Base-by-base conservation (phyloP, 2,113 vertebrate species). In the Butastur rufipennis region DNA sequence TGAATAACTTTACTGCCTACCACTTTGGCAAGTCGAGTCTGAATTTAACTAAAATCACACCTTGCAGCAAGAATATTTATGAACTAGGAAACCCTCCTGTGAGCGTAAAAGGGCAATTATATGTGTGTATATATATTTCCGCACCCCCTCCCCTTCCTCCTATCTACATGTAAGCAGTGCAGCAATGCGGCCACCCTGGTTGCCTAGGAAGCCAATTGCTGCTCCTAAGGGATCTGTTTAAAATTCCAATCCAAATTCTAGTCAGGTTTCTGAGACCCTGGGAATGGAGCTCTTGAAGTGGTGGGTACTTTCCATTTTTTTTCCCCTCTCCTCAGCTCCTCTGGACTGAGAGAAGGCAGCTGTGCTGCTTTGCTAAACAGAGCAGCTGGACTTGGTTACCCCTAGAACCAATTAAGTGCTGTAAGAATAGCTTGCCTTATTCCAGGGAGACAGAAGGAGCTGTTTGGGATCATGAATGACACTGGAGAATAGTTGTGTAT, bases 121-220 rank as follows among this genome's bases (percentile, higher is more conserved):
- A 63, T 31, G 17, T n/a, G 16, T 45, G 23, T 17, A 29, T 5
- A 47, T 68, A 13, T 32, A 7, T 25, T 42, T 47, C 52, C 75
- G 50, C 73, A 50, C 16, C 8, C 80, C 34, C 73, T 68, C 56
- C 29, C 63, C n/a, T 89, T 89, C 36, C 58, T 92, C n/a, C 61
- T 80, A 67, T 96, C 85, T 91, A 86, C 74, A 16, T 63, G 67
- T 94, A 91, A 94, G 83, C 91, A 95, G 91, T 7, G 0, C 66
- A 90, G 93, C 62, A 67, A 47, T 73, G 74, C 4, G 6, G 74
- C 93, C 81, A 89, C 81, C 88, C 74, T 87, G 81, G 96, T 97
- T 97, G 96, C 97, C 96, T 97, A 97, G 96, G 96, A 96, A 96
- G 96, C 96, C 31, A 32, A 85, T 83, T 93, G 91, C 95, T 88